A percentile compares a stretch with the other conserved stretches of the same genome.
Conservation (phyloP, 2,797 vertebrate species). For the Nannoperca obscura region DNA sequence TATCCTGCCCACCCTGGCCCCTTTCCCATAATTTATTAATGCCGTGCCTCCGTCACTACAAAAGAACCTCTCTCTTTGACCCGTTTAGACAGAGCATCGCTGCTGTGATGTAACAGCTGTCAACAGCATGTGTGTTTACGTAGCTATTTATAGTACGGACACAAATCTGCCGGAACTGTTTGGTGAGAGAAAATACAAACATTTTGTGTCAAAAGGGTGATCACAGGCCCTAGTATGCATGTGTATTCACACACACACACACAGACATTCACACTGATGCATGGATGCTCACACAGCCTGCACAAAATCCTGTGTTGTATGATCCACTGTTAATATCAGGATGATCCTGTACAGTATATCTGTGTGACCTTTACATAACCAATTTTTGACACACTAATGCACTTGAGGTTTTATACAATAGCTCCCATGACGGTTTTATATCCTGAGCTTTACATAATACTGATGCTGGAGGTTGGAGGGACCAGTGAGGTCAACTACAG, state of each 20-base stretch:
- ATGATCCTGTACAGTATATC: not conserved
- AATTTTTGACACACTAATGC: conserved; percentile 58
- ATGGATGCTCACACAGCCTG: not conserved
- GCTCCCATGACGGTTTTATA: conserved; percentile 52
- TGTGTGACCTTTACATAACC: conserved; percentile 61
- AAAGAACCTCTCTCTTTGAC: conserved; percentile 39
- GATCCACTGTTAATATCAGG: conserved; percentile 19
- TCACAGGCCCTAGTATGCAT: not conserved
- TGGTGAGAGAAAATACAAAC: conserved; percentile 56
- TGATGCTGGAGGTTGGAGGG: conserved; percentile 36
- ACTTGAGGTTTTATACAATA: conserved; percentile 65
- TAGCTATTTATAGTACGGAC: conserved; percentile 76
- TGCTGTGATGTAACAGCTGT: conserved; percentile 80
- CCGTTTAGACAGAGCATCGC: conserved; percentile 49
- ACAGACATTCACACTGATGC: not conserved
- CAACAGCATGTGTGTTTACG: conserved; percentile 65
- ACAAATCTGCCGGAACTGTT: conserved; percentile 54
- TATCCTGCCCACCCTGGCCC: not conserved
- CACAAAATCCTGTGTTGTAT: not conserved
- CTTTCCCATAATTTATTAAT: conserved; percentile 18
- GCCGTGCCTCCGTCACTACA: conserved; percentile 11
- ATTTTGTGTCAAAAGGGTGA: conserved; percentile 42
- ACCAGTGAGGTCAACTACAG: conserved; percentile 24
- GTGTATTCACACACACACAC: not conserved
- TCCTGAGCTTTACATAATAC: conserved; percentile 57